Evolutionary conservation across 2,888 invertebrate species (phyloP), one percentile per base, ranked within the genome.

Genomic region (Drosophila kanekoi): DNA sequence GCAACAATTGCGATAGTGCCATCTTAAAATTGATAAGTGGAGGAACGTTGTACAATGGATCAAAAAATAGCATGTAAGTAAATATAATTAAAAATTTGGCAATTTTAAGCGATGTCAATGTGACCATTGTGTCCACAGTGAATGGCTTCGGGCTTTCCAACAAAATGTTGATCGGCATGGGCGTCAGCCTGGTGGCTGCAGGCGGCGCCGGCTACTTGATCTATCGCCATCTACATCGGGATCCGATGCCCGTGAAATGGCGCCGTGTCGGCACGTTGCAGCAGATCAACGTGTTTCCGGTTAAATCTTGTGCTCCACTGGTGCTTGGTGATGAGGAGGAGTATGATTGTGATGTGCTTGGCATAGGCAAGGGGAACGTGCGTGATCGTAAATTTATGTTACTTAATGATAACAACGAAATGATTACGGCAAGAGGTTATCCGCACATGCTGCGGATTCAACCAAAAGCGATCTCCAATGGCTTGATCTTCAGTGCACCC

Each of bases 401-500:
- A 11, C 67, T 92, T 11, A 90, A 91, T 33, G 66, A 77, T 13
- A 76, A 82, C 13, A 79, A 90, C 56, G 79, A 90, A 72, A 80
- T 91, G 83, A 60, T 92, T 6, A 90, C 91, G 0, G 92, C 91
- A 0, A 84, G 92, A 37, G 74, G 72, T 1, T 91, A 91, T 80
- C 91, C 91, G 0, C 89, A 89, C 47, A 87, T 92, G 88, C 67
- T 92, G 1, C 62, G 74, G 9, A 89, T 92, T 18, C 56, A 62
- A 5, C 75, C 90, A 0, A 81, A 67, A 28, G 53, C 80, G 8
- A 63, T 68, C 0, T 93, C 90, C 8, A 93, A 94, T 8, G 90
- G 94, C 14, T 90, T 95, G 8, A 93, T 93, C 0, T 89, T 95
- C 10, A 93, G 93, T 9, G 94, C 94, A 11, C 93, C 93, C 0